Conservation (phyloP, 2,888 invertebrate genomes). For the Odontomyia ornata region DNA sequence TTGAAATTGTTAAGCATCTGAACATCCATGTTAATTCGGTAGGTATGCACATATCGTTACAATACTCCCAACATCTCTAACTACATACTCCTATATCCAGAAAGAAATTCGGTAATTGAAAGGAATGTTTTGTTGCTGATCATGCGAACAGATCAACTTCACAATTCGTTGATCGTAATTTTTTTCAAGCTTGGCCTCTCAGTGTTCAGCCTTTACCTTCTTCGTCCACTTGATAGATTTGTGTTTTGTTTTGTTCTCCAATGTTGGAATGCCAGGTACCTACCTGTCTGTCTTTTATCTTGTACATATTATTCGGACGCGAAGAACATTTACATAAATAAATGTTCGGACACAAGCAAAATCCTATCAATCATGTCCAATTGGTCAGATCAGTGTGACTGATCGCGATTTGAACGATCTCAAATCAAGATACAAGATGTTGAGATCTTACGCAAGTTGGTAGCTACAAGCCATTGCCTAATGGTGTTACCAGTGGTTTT, state of each 20-base stretch:
- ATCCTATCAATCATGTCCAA: conserved; percentile 49
- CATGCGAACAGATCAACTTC: conserved; percentile 32
- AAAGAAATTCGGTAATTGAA: conserved; percentile 34
- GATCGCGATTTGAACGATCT: conserved; percentile 47
- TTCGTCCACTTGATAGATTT: not conserved
- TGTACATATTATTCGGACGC: not conserved
- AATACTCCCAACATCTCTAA: not conserved
- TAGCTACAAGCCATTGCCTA: conserved; percentile 41
- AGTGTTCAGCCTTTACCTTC: conserved; percentile 13
- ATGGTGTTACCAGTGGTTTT: conserved; percentile 43
- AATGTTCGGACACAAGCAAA: conserved; percentile 48
- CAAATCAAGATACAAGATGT: conserved; percentile 44
- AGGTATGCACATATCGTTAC: not conserved
- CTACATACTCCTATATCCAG: not conserved
- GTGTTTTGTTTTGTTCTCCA: conserved; percentile 23
- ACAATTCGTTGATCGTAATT: conserved; percentile 15
- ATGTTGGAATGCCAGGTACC: conserved; percentile 30
- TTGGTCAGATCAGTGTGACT: conserved; percentile 49
- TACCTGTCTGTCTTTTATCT: conserved; percentile 17
- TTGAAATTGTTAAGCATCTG: conserved; percentile 25
- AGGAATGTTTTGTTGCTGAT: conserved; percentile 40
- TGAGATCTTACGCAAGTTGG: conserved; percentile 48
- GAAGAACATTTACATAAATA: conserved; percentile 49
- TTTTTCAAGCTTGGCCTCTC: not conserved
- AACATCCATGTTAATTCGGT: conserved; percentile 10